These are phyloP conservation scores for Clunio marinus DNA, from an alignment of 2,888 invertebrate genomes.

Conservation along the genomic window DNA sequence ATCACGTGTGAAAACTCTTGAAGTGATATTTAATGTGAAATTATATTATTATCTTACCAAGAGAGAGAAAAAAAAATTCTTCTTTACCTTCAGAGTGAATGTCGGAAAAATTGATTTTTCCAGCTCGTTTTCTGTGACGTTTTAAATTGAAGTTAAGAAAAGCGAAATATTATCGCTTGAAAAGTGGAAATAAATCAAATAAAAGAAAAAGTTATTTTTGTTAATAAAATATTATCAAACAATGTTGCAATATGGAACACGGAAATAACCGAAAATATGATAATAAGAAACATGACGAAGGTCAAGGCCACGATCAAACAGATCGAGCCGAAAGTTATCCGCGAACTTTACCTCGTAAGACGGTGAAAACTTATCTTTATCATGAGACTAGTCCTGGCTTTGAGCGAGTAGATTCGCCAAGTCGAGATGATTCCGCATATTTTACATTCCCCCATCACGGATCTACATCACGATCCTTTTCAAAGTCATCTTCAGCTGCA, in stretches of 20 bases:
- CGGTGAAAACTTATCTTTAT: background rate
- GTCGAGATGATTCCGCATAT: conserved; percentile 57
- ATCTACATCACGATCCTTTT: conserved; percentile 44
- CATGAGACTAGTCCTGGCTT: conserved; percentile 31
- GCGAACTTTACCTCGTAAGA: background rate
- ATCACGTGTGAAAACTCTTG: background rate
- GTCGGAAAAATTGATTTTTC: conserved; percentile 19
- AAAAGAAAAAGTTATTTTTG: conserved; percentile 2
- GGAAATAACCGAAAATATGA: background rate
- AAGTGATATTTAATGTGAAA: background rate
- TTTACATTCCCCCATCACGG: conserved; percentile 53
- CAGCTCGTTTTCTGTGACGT: background rate
- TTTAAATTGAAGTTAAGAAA: background rate
- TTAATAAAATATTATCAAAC: conserved; percentile 14
- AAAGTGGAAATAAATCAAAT: conserved; percentile 7
- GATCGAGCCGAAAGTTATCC: conserved; percentile 27
- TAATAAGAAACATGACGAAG: conserved; percentile 25
- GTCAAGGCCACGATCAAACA: conserved; percentile 8
- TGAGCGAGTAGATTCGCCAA: conserved; percentile 42
- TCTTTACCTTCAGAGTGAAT: background rate
- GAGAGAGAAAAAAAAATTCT: background rate
- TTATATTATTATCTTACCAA: background rate
- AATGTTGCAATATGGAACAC: conserved; percentile 12
- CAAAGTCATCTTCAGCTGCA: conserved; percentile 55
- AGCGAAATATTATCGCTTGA: background rate